A percentile compares a stretch with the other conserved stretches of the same genome.
phyloP scores from a whole-genome alignment of 2,113 vertebrate species.

The Mugil cephalus region DNA sequence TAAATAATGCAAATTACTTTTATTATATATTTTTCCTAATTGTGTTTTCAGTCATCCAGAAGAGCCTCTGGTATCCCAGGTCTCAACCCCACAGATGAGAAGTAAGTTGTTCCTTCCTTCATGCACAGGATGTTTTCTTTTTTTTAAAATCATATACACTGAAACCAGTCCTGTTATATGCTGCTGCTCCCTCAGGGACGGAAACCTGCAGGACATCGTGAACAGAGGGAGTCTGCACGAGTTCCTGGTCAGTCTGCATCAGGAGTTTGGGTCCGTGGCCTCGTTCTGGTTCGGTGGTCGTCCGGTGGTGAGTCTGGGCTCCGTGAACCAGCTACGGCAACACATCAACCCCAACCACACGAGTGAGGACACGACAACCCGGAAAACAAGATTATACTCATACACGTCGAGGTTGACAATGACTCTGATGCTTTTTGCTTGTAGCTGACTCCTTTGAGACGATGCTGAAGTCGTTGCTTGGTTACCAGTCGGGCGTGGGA shows the following conservation, averaged over 20 bases:
- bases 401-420: too few relatives aligned
- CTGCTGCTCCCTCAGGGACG: conserved; percentile 85
- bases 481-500: conserved; percentile 87
- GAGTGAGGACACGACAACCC: too few relatives aligned
- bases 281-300: conserved; percentile 97
- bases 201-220: conserved; percentile 94
- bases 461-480: conserved; percentile 95
- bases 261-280: conserved; percentile 90
- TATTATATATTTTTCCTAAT: not conserved
- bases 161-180: not conserved
- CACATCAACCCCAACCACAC: conserved; percentile 94
- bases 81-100: conserved; percentile 93
- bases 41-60: conserved; percentile 88
- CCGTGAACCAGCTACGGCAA: conserved; percentile 88
- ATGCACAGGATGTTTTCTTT: not conserved
- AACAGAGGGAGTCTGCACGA: conserved; percentile 92
- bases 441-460: conserved; percentile 97
- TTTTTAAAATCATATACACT: not conserved
- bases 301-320: conserved; percentile 94
- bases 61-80: conserved; percentile 94
- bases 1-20: not conserved
- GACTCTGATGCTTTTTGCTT: not conserved
- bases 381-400: too few relatives aligned
- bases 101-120: conserved; percentile 83
- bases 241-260: conserved; percentile 92